Evolutionary conservation across 2,888 invertebrate species (phyloP), one percentile per base, ranked within the genome.

Genomic region (Megalurothrips usitatus): DNA sequence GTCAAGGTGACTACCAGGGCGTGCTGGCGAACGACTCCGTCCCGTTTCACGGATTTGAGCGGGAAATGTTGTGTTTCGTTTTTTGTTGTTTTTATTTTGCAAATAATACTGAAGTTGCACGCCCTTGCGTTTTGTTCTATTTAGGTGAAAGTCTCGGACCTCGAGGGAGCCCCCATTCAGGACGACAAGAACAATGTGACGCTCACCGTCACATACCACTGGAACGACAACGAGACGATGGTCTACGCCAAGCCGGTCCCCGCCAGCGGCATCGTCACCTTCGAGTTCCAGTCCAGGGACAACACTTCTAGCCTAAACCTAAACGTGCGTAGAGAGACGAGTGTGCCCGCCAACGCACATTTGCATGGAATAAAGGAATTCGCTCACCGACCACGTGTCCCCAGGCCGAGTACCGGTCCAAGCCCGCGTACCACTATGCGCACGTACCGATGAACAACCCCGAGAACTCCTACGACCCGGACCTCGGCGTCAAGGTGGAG

Each of bases 231-330:
- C 82, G 86, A 88, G 68, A 87, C 90, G 83, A 87, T 87, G 4
- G 89, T 88, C 82, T 87, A 88, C 49, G 87, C 88, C 26, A 86
- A 89, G 82, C 87, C 87, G 81, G 86, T 93, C 14, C 91, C 93
- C 82, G 87, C 89, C 78, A 89, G 91, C 84, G 93, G 93, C 26
- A 87, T 93, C 85, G 89, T 91, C 1, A 89, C 89, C 82, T 86
- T 93, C 68, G 90, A 90, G 83, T 89, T 93, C 82, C 88, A 88
- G 79, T 89, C 93, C n/a, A 91, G 92, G 0, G 84, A 84, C 63
- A 89, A 90, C 58, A 89, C 90, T 79, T 90, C 91, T 23, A 92
- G 92, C 3, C 89, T 94, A 58, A 91, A 93, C 84, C 90, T 94
- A 84, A 92, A 94, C 89, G 93, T 92, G 88, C 84, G 83, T 82